phyloP scores from a whole-genome alignment of 2,888 invertebrate genomes.

The Nezara viridula region DNA sequence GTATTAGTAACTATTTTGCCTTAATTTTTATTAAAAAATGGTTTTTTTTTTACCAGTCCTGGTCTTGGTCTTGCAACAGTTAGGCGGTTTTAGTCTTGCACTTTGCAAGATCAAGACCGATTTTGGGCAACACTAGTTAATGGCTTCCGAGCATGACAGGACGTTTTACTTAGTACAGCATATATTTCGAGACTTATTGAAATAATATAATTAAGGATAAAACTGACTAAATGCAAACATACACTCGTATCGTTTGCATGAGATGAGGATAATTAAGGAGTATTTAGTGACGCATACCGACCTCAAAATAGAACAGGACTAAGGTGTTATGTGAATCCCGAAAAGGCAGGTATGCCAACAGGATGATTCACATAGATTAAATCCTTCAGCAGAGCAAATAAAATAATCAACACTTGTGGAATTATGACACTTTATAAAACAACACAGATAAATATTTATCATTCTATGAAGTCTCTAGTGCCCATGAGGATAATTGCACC shows the following conservation, averaged over 20 bases:
- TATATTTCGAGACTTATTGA: no score
- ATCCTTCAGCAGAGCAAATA: background rate
- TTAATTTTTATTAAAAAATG: no score
- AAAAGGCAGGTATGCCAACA: background rate
- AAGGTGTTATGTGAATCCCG: background rate
- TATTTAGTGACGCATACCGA: background rate
- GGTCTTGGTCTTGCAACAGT: no score
- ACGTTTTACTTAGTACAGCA: no score
- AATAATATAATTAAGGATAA: no score
- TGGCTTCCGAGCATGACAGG: no score
- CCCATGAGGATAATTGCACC: background rate
- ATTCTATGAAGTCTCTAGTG: background rate
- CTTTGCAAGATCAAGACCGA: no score
- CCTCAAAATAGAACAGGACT: background rate
- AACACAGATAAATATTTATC: background rate
- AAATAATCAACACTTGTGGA: background rate
- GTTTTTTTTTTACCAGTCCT: no score
- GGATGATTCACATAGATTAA: background rate
- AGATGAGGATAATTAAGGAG: background rate
- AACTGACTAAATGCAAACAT: no score
- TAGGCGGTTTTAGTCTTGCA: no score
- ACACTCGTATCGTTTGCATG: background rate
- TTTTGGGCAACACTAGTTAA: no score
- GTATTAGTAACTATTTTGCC: no score
- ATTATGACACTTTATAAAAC: background rate